These are phyloP conservation scores for Nesidiocoris tenuis DNA, from an alignment of 2,888 invertebrate genomes.

Conservation along the genomic window DNA sequence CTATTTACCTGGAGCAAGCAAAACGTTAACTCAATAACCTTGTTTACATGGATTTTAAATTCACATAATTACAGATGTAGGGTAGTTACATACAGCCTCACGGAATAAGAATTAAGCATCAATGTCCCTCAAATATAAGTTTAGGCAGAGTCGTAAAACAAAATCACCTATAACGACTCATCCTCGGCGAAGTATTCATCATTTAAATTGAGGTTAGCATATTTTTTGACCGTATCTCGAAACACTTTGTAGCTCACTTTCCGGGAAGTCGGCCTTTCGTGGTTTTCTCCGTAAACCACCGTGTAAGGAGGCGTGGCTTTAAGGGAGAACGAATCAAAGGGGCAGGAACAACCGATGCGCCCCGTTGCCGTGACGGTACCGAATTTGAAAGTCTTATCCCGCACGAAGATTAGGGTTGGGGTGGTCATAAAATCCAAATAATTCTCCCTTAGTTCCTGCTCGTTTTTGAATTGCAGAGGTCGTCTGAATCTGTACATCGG, in stretches of 20 bases:
- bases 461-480: background rate
- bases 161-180: too few relatives aligned
- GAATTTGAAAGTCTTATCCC: slow-evolving; percentile 7
- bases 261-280: background rate
- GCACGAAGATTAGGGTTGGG: background rate
- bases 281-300: background rate
- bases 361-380: background rate
- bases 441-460: background rate
- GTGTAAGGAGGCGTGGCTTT: slow-evolving; percentile 11
- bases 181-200: background rate
- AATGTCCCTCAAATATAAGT: too few relatives aligned
- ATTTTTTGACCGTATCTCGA: background rate
- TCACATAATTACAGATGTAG: too few relatives aligned
- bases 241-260: slow-evolving; percentile 8
- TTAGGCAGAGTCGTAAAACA: too few relatives aligned
- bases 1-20: too few relatives aligned
- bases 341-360: slow-evolving; percentile 2
- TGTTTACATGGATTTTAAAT: too few relatives aligned
- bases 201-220: background rate
- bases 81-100: too few relatives aligned
- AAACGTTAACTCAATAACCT: too few relatives aligned
- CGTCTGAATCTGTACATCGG: slow-evolving; percentile 12
- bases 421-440: background rate
- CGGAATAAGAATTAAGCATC: too few relatives aligned
- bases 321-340: background rate